Evolutionary conservation across 2,888 invertebrate genomes (phyloP), one percentile per base, ranked within the genome.

Genomic region (Drosophila aldrichi): DNA sequence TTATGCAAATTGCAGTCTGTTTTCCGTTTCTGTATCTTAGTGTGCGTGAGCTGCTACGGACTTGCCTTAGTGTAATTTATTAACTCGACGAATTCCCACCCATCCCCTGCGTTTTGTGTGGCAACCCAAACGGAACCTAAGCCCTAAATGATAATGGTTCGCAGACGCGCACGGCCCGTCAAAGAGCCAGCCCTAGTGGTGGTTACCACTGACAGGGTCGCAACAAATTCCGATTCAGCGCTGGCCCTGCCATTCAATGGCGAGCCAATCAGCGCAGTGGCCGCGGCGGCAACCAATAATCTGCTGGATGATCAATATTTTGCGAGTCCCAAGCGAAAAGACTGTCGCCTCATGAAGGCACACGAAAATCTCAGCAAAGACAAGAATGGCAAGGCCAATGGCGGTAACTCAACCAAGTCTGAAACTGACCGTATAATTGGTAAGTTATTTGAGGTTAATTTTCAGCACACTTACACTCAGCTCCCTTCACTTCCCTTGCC

Each of bases 261-360:
- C 29, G 69, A 58, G 49, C 65, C 32, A 63, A 75, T 61, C 44
- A 78, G 48, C 62, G 73, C 65, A 29, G 78, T 66, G 36, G 70
- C 73, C 14, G 74, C 73, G 25, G 51, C 70, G n/a, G 57, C 70
- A 22, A 78, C 70, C 60, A 81, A 79, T 44, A 79, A 70, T 58
- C 66, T 90, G 29, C 72, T 91, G 43, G 93, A 93, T 38, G 93
- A 93, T 77, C 92, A 91, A 79, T 90, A 92, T 61, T 92, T 92
- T 87, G 92, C 93, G 34, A 93, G 93, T 72, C 93, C 93, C 16
- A 93, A 93, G 72, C 90, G 93, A 72, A 93, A 93, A 91, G 93
- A 93, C 76, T 92, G 92, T 69, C 92, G 91, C 81, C 79, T 93
- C 14, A 93, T 92, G 75, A 88, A 85, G 70, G 74, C 80, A 59